Evolutionary conservation across 2,888 invertebrate species (phyloP), one percentile per base, ranked within the genome.

Genomic region (Xylota segnis): DNA sequence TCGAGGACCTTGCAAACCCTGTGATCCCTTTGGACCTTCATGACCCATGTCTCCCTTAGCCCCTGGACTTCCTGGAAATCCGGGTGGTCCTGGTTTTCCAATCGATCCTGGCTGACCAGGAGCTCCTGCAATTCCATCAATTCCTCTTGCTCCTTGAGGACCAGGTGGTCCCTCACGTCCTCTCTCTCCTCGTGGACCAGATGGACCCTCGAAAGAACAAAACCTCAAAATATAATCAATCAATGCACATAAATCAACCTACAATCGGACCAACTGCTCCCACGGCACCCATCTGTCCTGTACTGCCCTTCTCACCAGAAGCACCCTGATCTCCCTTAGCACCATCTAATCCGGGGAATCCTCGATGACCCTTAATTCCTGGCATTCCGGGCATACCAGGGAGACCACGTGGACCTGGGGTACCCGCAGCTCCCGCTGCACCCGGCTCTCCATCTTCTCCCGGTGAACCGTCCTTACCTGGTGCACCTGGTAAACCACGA

Each of bases 381-480:
- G 96, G 96, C 5, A 97, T 92, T 7, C 97, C 97, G 0, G 97
- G 96, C 91, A 96, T 93, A 45, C 97, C 94, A 0, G 94, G 93
- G 7, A 95, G 91, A 0, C 97, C 97, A 88, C 97, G 93, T 0
- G 95, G 93, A 0, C 97, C 97, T 0, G 95, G 93, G 18, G 95
- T 95, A 0, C 97, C 97, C 4, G 93, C 91, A 5, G 95, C 92
- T 23, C 97, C 97, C 3, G 94, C 90, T n/a, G 94, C 93, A 0
- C 97, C 97, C 0, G 94, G 93, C 91, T 96, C 97, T 27, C 96
- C 98, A 91, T 96, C 97, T 92, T 96, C 97, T 76, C 96, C 98
- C 77, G 94, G 93, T 89, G 94, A 94, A 77, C 96, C 98, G 96
- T 95, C 90, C 75, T 90, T 90, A 12, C 97, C 97, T 0, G 97